Base-by-base conservation (phyloP, 1,140 invertebrate genomes). In the Hormaphis cornu region DNA sequence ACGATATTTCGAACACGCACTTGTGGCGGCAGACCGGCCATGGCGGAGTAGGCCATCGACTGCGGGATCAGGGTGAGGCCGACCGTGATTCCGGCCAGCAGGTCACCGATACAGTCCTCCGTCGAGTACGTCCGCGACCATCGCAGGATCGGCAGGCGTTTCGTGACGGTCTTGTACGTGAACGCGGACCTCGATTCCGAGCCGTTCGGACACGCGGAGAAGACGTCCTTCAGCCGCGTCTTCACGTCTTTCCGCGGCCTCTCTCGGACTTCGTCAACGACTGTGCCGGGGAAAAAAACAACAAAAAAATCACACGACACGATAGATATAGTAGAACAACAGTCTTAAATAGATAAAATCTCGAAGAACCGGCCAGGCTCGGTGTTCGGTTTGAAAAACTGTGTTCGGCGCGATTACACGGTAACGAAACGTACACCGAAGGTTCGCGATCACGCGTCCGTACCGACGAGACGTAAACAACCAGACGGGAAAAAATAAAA, bases 81-180 rank as follows among this genome's bases (percentile, higher is more conserved):
- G 5, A 94, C 90, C 1, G 91, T 90, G 33, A 90, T 78, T 26
- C 92, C 92, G 1, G 91, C 91, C 52, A 92, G 85, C n/a, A 90
- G 75, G 79, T 92, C 90, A 1, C 88, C 86, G 9, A 90, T 74
- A 3, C 86, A 84, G 78, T 86, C 84, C 20, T 85, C 81, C 5
- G 75, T 73, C 66, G 81, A 85, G 78, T 91, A 92, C 42, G 81
- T 82, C 1, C 88, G 88, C 69, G 89, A 75, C 89, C 90, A 93
- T 48, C 76, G 76, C 1, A 87, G 75, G 71, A 91, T 83, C 1
- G 89, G 89, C 28, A 92, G 70, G 9, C 86, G 80, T 75, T 84
- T 87, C 74, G 84, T 81, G 1, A 90, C 77, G 22, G 82, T 86
- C 77, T 89, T 89, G 61, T 81, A 82, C 12, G 85, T 87, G 50